Evolutionary conservation across 2,888 invertebrate genomes (phyloP).

Genomic region (Pandemis corylana): DNA sequence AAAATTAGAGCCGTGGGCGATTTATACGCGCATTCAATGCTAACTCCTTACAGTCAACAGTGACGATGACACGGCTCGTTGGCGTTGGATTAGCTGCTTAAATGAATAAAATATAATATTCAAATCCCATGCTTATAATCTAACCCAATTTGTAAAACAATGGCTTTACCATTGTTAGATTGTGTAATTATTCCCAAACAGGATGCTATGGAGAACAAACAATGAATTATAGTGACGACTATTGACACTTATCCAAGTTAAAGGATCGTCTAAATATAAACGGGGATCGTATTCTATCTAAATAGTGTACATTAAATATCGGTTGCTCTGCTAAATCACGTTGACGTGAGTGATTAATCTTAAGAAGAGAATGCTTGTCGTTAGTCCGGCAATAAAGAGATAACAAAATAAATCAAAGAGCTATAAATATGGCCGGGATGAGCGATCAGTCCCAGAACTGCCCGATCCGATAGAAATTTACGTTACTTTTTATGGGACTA

Average conservation of each 20-base stretch:
- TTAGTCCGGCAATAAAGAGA: slow-evolving; percentile 82
- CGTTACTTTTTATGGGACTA: slow-evolving; percentile 75
- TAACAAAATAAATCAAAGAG: slow-evolving; percentile 84
- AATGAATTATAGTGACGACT: slow-evolving; percentile 64
- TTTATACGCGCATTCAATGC: slow-evolving; percentile 18
- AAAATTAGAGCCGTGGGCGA: slow-evolving; percentile 38
- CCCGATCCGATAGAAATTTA: slow-evolving; percentile 75
- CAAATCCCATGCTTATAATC: not conserved
- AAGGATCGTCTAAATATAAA: slow-evolving; percentile 77
- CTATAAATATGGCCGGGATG: slow-evolving; percentile 80
- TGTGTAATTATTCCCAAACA: slow-evolving; percentile 9
- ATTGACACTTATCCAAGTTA: slow-evolving; percentile 71
- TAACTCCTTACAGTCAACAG: not conserved
- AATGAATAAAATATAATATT: slow-evolving; percentile 12
- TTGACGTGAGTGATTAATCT: slow-evolving; percentile 83
- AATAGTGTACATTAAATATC: slow-evolving; percentile 82
- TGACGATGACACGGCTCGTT: slow-evolving; percentile 22
- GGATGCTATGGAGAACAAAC: slow-evolving; percentile 37
- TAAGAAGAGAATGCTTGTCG: slow-evolving; percentile 81
- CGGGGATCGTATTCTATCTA: slow-evolving; percentile 75
- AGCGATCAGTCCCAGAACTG: slow-evolving; percentile 80
- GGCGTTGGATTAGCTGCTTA: not conserved
- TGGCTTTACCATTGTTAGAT: not conserved
- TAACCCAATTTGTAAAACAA: slow-evolving; percentile 6
- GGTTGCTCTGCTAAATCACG: slow-evolving; percentile 83